These are phyloP conservation scores for Apteryx owenii DNA, from an alignment of 2,113 vertebrate genomes.

Conservation along the genomic window DNA sequence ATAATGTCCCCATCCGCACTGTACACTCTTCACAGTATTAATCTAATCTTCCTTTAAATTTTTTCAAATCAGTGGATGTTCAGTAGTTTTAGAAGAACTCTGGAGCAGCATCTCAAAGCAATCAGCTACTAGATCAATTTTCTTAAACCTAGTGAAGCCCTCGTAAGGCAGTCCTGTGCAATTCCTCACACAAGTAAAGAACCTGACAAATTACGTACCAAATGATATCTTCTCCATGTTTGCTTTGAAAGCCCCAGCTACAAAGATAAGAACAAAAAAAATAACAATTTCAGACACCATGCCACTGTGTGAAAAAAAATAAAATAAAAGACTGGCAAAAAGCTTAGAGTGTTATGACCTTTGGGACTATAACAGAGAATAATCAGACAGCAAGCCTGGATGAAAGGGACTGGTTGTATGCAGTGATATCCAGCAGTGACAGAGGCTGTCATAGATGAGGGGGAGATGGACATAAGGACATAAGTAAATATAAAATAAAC, in stretches of 20 bases:
- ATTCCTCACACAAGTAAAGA: not conserved
- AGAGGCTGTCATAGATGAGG: not conserved
- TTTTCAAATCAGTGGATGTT: not conserved
- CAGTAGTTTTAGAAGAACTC: not conserved
- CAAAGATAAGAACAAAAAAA: not conserved
- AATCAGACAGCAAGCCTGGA: not conserved
- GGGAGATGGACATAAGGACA: not conserved
- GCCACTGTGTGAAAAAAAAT: not conserved
- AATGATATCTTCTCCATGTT: not conserved
- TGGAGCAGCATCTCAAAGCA: conserved; percentile 1
- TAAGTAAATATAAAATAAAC: not conserved
- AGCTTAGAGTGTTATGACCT: not conserved
- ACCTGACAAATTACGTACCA: not conserved
- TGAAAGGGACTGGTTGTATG: not conserved
- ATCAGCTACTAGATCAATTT: not conserved
- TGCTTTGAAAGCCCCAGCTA: not conserved
- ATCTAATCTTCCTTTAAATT: not conserved
- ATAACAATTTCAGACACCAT: not conserved
- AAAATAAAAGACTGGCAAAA: not conserved
- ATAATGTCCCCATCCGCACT: not conserved
- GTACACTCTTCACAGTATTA: not conserved
- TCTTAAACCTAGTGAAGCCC: conserved; percentile 28
- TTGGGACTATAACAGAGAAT: not conserved
- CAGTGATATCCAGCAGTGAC: not conserved
- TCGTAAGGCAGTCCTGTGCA: not conserved